Base-by-base conservation (phyloP, 2,888 invertebrate species). In the Cheilosia scutellata region DNA sequence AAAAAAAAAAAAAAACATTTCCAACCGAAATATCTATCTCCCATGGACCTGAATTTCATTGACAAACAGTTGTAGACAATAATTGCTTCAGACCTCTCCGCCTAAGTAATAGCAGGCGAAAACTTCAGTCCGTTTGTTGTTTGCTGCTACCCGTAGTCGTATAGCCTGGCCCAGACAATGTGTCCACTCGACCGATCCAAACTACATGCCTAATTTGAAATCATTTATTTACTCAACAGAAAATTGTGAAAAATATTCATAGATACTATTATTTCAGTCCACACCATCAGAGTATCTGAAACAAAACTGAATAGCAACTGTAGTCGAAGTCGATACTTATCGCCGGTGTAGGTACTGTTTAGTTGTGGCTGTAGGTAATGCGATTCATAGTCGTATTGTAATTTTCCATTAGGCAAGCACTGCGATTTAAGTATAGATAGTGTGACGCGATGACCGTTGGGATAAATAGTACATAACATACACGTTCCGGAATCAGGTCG, bases 151-250 rank as follows among this genome's bases (percentile, higher is more conserved):
- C 25, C 20, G 27, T 37, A 11, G 13, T 51, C 51, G 20, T 20
- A 20, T 20, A 20, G 20, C 20, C 20, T 20, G 9, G 11, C 11
- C 70, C 76, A 82, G 70, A 82, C 71, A 76, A 82, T 82, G 76
- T 76, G 76, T 71, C 76, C 82, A 82, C 82, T 82, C 65, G 70
- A 76, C 55, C 75, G 76, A 80, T n/a, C 79, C 75, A 40, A 37
- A 70, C 62, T 42, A 72, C 49, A 58, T 57, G 63, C 65, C 76
- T 82, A 71, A 82, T 82, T 76, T 71, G 65, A 58, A 76, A 76
- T 65, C 82, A 76, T 71, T 82, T 82, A 82, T 70, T 70, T 76
- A 57, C 33, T 33, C 20, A 51, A 65, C 63, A 49, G 60, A 75
- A 76, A 49, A 76, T 76, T 76, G 55, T 63, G 63, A 40, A 71